These are phyloP conservation scores for Nannoperca obscura DNA, from an alignment of 2,797 vertebrate genomes.

Conservation along the genomic window DNA sequence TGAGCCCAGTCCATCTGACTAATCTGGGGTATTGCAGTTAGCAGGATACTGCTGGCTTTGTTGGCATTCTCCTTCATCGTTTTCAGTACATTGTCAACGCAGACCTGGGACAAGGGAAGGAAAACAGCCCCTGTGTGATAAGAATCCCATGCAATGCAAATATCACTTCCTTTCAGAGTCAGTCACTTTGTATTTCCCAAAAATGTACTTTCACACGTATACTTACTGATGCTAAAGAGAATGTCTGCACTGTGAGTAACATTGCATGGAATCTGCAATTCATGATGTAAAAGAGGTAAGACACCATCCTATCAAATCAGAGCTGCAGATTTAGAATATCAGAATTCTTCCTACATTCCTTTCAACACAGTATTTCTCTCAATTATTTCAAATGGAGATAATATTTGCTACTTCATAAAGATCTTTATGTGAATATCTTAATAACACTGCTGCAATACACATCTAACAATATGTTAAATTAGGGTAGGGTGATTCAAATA, in stretches of 20 bases:
- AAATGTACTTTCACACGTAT: not conserved
- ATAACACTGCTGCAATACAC: not conserved
- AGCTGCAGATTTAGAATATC: not conserved
- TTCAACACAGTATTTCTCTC: not conserved
- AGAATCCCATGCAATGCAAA: slow-evolving; percentile 19
- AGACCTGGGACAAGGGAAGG: slow-evolving; percentile 85
- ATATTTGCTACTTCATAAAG: not conserved
- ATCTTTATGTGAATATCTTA: not conserved
- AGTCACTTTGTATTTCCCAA: slow-evolving; percentile 2
- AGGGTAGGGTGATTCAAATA: not conserved
- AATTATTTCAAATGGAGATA: not conserved
- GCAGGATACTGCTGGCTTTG: slow-evolving; percentile 96
- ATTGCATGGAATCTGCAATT: not conserved
- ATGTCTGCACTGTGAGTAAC: not conserved
- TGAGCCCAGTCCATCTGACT: slow-evolving; percentile 93
- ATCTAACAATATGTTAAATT: not conserved
- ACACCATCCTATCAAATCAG: not conserved
- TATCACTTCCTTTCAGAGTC: slow-evolving; percentile 34
- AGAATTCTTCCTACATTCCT: not conserved
- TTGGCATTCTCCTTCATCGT: slow-evolving; percentile 97
- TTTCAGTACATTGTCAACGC: slow-evolving; percentile 96
- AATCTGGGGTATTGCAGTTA: slow-evolving; percentile 94
- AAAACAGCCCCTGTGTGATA: not conserved
- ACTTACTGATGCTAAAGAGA: no score
- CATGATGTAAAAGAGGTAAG: no score